Conservation (phyloP, 2,888 invertebrate genomes). For the Eutolmus rufibarbis region DNA sequence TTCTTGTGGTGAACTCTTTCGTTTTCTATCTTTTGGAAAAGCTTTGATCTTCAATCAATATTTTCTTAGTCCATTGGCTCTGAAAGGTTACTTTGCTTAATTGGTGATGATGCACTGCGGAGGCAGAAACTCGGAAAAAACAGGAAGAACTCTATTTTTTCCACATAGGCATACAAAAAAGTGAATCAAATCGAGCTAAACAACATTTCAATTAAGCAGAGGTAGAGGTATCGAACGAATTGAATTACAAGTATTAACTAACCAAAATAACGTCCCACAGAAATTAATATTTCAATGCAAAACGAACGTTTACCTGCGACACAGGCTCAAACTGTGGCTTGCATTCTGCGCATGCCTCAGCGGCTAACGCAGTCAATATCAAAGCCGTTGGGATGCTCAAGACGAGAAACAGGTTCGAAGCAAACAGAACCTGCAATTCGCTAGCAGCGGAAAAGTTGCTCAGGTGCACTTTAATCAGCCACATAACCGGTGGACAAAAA, state of each 20-base stretch:
- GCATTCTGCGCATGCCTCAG: neutral
- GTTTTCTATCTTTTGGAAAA: too few relatives aligned
- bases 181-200: neutral
- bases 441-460: neutral
- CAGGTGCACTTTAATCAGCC: neutral
- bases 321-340: neutral
- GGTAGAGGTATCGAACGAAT: neutral
- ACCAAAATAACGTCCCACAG: neutral
- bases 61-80: neutral
- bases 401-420: neutral
- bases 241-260: neutral
- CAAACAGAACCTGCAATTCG: neutral
- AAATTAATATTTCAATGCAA: neutral
- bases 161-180: neutral
- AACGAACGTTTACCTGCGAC: neutral
- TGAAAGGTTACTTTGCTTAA: neutral
- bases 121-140: neutral
- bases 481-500: neutral
- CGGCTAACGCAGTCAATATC: slow-evolving; percentile 16
- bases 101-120: neutral
- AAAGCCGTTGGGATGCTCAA: neutral
- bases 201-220: neutral
- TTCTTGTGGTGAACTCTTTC: too few relatives aligned
- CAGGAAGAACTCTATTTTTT: neutral
- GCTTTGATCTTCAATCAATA: neutral